These are phyloP conservation scores for Aplochiton taeniatus DNA, from an alignment of 2,797 vertebrate species.

Conservation along the genomic window DNA sequence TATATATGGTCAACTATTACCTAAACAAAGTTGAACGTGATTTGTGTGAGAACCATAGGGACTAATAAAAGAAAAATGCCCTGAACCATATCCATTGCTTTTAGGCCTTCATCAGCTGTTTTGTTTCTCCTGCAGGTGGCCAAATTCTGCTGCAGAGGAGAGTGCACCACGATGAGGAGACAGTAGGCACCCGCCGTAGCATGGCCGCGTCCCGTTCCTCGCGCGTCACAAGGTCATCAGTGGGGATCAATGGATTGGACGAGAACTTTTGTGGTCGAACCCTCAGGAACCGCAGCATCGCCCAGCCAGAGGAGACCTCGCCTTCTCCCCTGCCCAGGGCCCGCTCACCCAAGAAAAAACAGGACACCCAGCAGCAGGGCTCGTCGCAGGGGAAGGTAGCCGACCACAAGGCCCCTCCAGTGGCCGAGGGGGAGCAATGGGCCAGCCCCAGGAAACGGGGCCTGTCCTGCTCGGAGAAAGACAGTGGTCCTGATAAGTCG, in stretches of 20 bases:
- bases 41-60: conserved; percentile 25
- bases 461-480: conserved; percentile 87
- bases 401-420: conserved; percentile 78
- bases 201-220: conserved; percentile 99
- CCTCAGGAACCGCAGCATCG: conserved; percentile 98
- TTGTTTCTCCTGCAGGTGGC: conserved; percentile 67
- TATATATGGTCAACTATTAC: conserved; percentile 7
- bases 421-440: conserved; percentile 80
- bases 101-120: not conserved
- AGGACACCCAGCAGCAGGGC: conserved; percentile 69
- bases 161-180: conserved; percentile 92
- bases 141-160: conserved; percentile 83
- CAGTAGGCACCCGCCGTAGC: conserved; percentile 94
- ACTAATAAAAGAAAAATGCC: not conserved
- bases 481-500: conserved; percentile 79
- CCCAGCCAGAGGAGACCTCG: conserved; percentile 91
- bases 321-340: conserved; percentile 86
- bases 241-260: conserved; percentile 99
- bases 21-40: conserved; percentile 20
- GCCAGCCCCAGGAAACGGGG: conserved; percentile 88
- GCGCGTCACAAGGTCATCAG: conserved; percentile 99
- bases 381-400: conserved; percentile 75
- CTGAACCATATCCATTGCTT: not conserved
- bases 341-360: conserved; percentile 96
- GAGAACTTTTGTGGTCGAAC: conserved; percentile 99